Evolutionary conservation across 2,888 invertebrate species (phyloP), one percentile per base, ranked within the genome.

Genomic region (Melipona bicolor): DNA sequence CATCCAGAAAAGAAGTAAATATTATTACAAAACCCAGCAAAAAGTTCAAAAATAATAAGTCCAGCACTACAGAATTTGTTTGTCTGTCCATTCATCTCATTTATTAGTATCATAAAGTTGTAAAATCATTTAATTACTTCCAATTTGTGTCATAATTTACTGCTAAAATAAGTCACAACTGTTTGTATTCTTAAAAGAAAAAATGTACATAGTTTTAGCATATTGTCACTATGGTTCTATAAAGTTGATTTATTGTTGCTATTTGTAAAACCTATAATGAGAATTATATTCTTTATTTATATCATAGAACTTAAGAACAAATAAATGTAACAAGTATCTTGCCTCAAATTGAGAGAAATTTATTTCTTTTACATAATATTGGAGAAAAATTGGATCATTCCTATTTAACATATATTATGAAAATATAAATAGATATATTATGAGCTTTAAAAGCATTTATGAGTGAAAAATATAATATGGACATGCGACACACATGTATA

Each of bases 1-100:
- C 90, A 91, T 94, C 92, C 95, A 94, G 92, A 95, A 95, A 95
- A 94, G 95, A 95, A 95, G 95, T 95, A 95, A 95, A 94, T 95
- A 94, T 94, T 93, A 92, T 89, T 88, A 91, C 84, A 85, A 88
- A 86, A 89, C 75, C 85, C 86, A 86, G 76, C 77, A 83, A 85
- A 81, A 86, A 86, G 84, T 79, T 85, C 77, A 79, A 88, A 84
- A 81, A 68, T 65, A 80, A 79, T 81, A 80, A 90, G 78, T 86
- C 73, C 67, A 88, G 84, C 87, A 91, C 84, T 85, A 77, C 83
- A 87, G 87, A 89, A 90, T 85, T 81, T 84, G 87, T 91, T 90
- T 89, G 87, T 89, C 85, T 85, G 85, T 90, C 83, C 86, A 80
- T 85, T 90, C 88, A 88, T 84, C 83, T 89, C 88, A 86, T 85